Conservation (phyloP, 2,797 vertebrate genomes). For the Siniperca obscura region DNA sequence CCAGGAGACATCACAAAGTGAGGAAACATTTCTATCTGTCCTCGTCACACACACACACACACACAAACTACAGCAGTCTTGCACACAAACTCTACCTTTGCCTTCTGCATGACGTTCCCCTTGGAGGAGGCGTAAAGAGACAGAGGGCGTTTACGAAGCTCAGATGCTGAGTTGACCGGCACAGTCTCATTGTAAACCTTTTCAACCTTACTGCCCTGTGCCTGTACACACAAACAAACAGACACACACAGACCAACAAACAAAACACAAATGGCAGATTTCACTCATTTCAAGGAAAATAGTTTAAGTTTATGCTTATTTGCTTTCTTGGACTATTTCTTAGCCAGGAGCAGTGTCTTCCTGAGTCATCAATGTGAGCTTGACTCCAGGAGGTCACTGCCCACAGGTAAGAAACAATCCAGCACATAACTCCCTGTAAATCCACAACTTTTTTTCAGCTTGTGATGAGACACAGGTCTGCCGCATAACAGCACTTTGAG, state of each 20-base stretch:
- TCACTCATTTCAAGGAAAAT: neutral
- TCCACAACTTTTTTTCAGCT: neutral
- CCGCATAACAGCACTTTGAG: neutral
- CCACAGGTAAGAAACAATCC: neutral
- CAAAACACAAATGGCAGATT: constrained; percentile 10
- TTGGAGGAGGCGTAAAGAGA: constrained; percentile 89
- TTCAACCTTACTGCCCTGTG: constrained; percentile 75
- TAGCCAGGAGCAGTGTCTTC: neutral
- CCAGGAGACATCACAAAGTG: constrained; percentile 43
- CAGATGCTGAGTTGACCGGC: constrained; percentile 92
- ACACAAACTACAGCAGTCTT: neutral
- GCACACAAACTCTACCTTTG: constrained; percentile 87
- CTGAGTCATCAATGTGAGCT: neutral
- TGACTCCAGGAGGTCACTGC: constrained; percentile 12
- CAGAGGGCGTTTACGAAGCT: constrained; percentile 91
- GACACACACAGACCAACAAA: constrained; percentile 13
- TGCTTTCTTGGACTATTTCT: neutral
- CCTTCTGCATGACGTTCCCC: constrained; percentile 94
- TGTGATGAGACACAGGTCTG: neutral
- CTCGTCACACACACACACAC: neutral
- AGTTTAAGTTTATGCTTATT: neutral
- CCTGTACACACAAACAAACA: constrained; percentile 60
- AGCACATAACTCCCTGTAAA: neutral
- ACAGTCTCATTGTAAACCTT: constrained; percentile 83
- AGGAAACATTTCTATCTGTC: constrained; percentile 28